These are phyloP conservation scores for Gandaritis pyraliata DNA, from an alignment of 2,888 invertebrate genomes.

Conservation along the genomic window DNA sequence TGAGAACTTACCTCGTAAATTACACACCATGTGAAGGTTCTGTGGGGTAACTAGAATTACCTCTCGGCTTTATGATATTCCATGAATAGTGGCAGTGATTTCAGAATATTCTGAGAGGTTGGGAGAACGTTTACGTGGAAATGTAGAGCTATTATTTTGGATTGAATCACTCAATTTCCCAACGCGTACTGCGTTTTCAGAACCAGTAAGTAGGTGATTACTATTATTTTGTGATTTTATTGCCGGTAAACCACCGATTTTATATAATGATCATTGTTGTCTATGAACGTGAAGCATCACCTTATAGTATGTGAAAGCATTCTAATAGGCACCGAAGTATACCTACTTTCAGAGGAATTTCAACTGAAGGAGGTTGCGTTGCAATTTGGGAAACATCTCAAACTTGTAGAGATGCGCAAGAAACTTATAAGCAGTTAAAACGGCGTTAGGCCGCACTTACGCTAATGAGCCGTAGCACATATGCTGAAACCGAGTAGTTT, in stretches of 20 bases:
- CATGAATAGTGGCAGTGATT: not conserved
- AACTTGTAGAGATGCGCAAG: constrained; percentile 24
- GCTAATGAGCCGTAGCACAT: constrained; percentile 54
- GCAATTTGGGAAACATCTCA: constrained; percentile 9
- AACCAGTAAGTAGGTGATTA: too few relatives aligned
- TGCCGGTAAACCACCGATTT: too few relatives aligned
- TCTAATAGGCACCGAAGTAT: not conserved
- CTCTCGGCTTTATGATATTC: constrained; percentile 12
- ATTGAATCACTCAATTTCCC: too few relatives aligned
- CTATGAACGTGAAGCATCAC: too few relatives aligned
- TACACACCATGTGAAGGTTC: constrained; percentile 42
- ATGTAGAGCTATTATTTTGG: too few relatives aligned
- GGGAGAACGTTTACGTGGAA: not conserved
- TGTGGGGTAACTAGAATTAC: constrained; percentile 12
- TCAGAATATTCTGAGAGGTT: not conserved
- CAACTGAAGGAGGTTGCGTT: not conserved
- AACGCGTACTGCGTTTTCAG: too few relatives aligned
- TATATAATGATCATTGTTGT: too few relatives aligned
- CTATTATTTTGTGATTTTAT: too few relatives aligned
- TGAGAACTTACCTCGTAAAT: constrained; percentile 60
- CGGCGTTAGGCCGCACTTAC: constrained; percentile 52
- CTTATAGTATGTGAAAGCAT: too few relatives aligned
- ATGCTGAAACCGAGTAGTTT: constrained; percentile 28
- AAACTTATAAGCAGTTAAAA: constrained; percentile 49
- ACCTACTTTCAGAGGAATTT: constrained; percentile 3